These are phyloP conservation scores for Cremastinae sp. DNA, from an alignment of 2,888 invertebrate species.

Conservation along the genomic window DNA sequence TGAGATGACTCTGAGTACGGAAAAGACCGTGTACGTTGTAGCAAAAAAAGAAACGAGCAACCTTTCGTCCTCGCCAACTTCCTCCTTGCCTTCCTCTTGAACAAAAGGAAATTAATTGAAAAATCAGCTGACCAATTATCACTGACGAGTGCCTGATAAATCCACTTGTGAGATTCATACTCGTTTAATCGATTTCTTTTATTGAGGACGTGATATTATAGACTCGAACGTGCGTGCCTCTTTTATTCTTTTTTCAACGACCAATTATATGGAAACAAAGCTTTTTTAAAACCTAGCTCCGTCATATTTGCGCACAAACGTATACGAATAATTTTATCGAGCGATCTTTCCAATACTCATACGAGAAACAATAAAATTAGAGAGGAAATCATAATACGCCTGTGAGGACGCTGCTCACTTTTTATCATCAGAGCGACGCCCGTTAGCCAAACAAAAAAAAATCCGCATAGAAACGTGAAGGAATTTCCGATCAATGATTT, in stretches of 20 bases:
- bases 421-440: slow-evolving; percentile 28
- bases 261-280: background rate
- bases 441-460: background rate
- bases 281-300: slow-evolving; percentile 28
- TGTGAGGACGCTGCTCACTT: slow-evolving; percentile 10
- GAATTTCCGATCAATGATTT: slow-evolving; percentile 42
- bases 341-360: slow-evolving; percentile 13
- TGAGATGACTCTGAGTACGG: slow-evolving; percentile 14
- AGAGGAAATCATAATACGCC: slow-evolving; percentile 8
- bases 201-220: slow-evolving; percentile 18
- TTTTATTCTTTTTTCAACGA: slow-evolving; percentile 33
- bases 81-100: slow-evolving; percentile 8
- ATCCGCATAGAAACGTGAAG: slow-evolving; percentile 20
- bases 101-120: slow-evolving; percentile 25
- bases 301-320: slow-evolving; percentile 34
- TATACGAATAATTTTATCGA: slow-evolving; percentile 30
- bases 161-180: slow-evolving; percentile 41
- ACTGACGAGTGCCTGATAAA: slow-evolving; percentile 64
- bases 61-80: slow-evolving; percentile 32
- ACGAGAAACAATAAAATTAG: slow-evolving; percentile 4
- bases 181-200: slow-evolving; percentile 41
- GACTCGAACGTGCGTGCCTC: slow-evolving; percentile 12
- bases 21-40: slow-evolving; percentile 34
- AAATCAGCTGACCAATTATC: slow-evolving; percentile 59
- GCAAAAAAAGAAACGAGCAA: slow-evolving; percentile 36